A percentile compares a stretch with the other conserved stretches of the same genome.
Conservation (phyloP, 2,888 invertebrate genomes). For the Ichneumon xanthorius region DNA sequence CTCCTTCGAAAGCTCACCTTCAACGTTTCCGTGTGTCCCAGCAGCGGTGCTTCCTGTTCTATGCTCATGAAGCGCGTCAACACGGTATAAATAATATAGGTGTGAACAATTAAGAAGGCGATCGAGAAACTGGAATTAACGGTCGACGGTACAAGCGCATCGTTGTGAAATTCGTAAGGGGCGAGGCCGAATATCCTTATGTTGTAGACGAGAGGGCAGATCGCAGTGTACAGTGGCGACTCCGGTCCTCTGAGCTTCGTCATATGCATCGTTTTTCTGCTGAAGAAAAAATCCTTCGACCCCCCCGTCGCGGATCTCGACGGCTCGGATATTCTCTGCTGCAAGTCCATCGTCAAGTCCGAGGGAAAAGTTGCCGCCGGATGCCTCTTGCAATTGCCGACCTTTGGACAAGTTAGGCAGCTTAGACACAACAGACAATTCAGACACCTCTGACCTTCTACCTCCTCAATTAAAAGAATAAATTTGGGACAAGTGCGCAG, state of each 20-base stretch:
- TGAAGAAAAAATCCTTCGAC: background rate
- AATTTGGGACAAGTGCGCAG: too few species aligned
- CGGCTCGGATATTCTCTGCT: conserved; percentile 18
- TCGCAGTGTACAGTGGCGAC: conserved; percentile 76
- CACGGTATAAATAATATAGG: conserved; percentile 69
- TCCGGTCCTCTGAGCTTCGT: conserved; percentile 74
- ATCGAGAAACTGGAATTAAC: conserved; percentile 69
- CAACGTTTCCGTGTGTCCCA: conserved; percentile 73
- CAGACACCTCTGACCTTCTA: background rate
- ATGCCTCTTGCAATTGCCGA: background rate
- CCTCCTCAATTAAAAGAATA: too few species aligned
- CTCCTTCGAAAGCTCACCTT: conserved; percentile 74
- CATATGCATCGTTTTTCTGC: conserved; percentile 1
- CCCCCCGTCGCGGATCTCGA: background rate
- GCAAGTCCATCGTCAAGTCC: conserved; percentile 39
- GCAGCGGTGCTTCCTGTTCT: conserved; percentile 45
- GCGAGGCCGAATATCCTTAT: conserved; percentile 79
- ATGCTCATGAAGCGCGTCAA: conserved; percentile 47
- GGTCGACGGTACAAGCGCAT: conserved; percentile 73
- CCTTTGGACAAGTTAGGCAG: background rate
- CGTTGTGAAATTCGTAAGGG: conserved; percentile 77
- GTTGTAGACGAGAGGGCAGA: conserved; percentile 77
- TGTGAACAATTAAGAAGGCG: conserved; percentile 66
- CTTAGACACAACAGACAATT: too few species aligned
- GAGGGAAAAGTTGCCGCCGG: background rate